Evolutionary conservation across 92 coral and sea anemone species (phyloP), one percentile per base, ranked within the genome.

Genomic region (Virgularia gustaviana): DNA sequence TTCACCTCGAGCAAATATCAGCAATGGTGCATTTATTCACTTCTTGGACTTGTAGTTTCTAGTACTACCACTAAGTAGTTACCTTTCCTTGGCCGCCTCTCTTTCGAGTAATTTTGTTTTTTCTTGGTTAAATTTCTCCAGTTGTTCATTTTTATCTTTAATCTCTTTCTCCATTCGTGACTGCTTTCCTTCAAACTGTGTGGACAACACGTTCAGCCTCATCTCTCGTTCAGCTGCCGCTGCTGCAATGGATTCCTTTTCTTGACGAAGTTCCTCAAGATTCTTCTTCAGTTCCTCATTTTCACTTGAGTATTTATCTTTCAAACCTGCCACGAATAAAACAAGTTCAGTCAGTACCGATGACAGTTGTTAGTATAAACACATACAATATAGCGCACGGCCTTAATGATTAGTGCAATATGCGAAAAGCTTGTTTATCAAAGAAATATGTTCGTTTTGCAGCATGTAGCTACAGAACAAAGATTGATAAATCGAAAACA

Each of bases 131-230:
- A 73, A 88, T 60, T 75, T 84, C 9, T 60, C 53, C 30, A 67
- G 24, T 36, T 43, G 24, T 15, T 85, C 86, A 32, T 85, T 83
- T 16, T 75, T 51, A 8, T 86, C 96, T 32, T 77, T 83, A n/a
- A 86, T 34, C 34, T 91, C 96, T 77, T 91, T 91, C 73, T 91
- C 97, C 49, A 86, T 75, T 57, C 87, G 85, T 23, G 88, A 61
- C 41, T 86, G 70, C 49, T 84, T 86, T 13, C 90, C 87, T 51
- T 91, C 96, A 67, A 66, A 89, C 73, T 89, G 96, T 3, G 97
- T 89, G 28, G 79, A 77, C 77, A 91, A 75, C 0, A 89, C 87
- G 28, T 70, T 77, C 31, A 89, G 64, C 71, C 96, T 83, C 86
- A 89, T 89, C 51, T 86, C 92, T 1, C 79, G 86, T 72, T 91